A percentile compares a stretch with the other conserved stretches of the same genome.
Conservation (phyloP, 37 sponge, comb jelly and placozoan genomes). For the Cladorhizidae sp. region DNA sequence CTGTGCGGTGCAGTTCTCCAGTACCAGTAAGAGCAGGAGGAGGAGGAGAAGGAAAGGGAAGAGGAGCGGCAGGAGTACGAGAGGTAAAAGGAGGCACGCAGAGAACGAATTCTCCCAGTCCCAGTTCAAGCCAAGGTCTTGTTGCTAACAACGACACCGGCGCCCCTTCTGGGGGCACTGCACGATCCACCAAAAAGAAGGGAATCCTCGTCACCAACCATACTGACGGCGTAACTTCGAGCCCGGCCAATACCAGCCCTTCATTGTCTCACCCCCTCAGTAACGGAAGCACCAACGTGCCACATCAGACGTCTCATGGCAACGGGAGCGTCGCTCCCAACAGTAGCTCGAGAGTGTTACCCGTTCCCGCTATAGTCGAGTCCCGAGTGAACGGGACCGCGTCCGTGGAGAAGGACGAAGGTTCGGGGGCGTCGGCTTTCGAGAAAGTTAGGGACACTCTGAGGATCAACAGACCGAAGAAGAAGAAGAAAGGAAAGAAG, state of each 20-base stretch:
- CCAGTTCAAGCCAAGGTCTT: too few relatives aligned
- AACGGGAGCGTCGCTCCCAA: neutral
- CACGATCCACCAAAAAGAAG: too few relatives aligned
- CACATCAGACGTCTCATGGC: neutral
- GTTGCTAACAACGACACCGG: too few relatives aligned
- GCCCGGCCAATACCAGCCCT: neutral
- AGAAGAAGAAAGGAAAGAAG: conserved; percentile 47
- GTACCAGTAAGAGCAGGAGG: neutral
- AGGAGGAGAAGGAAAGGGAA: neutral
- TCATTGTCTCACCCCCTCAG: too few relatives aligned
- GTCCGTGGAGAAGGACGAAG: neutral
- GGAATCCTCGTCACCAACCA: too few relatives aligned
- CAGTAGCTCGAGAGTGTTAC: too few relatives aligned
- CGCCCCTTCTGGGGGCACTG: too few relatives aligned
- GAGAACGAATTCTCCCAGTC: too few relatives aligned
- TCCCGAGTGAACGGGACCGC: neutral
- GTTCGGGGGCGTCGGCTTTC: conserved; percentile 1
- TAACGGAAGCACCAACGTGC: neutral
- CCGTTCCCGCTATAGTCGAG: neutral
- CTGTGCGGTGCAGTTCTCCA: neutral
- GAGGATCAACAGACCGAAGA: conserved; percentile 40
- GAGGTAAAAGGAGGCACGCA: too few relatives aligned
- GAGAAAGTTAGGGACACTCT: conserved; percentile 56
- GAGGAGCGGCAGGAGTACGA: too few relatives aligned
- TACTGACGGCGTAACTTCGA: neutral